Conservation (phyloP, 2,888 invertebrate genomes). For the Drosophila macrospina region DNA sequence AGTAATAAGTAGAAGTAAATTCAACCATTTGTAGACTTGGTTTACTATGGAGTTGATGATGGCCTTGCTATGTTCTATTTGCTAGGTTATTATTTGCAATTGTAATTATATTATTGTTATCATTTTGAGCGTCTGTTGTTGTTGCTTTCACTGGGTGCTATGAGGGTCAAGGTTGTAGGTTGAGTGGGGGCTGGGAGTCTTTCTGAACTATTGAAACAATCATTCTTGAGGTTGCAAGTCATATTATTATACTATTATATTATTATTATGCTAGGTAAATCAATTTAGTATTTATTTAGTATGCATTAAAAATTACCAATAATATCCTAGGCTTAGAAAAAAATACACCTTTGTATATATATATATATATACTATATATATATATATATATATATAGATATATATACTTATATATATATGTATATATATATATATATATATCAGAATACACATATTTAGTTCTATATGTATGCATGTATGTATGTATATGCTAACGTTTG, state of each 20-base stretch:
- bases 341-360: slow-evolving; percentile 39
- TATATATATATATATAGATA: slow-evolving; percentile 3
- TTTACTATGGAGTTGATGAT: not conserved
- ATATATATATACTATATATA: slow-evolving; percentile 4
- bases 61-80: not conserved
- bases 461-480: slow-evolving; percentile 33
- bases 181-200: not conserved
- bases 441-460: slow-evolving; percentile 1
- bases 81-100: not conserved
- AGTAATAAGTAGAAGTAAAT: too few species aligned
- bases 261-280: slow-evolving; percentile 26
- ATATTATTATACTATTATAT: slow-evolving; percentile 15
- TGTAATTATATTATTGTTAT: slow-evolving; percentile 5
- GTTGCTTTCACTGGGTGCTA: not conserved
- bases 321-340: slow-evolving; percentile 54
- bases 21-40: slow-evolving; percentile 9
- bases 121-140: slow-evolving; percentile 12
- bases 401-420: slow-evolving; percentile 33
- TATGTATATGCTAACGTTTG: slow-evolving; percentile 70
- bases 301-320: slow-evolving; percentile 48
- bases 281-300: slow-evolving; percentile 36
- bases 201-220: slow-evolving; percentile 10
- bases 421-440: slow-evolving; percentile 15
- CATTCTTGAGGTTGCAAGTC: slow-evolving; percentile 39
- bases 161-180: not conserved